These are phyloP conservation scores for Aldrovandia affinis DNA, from an alignment of 2,797 vertebrate species.

Conservation along the genomic window DNA sequence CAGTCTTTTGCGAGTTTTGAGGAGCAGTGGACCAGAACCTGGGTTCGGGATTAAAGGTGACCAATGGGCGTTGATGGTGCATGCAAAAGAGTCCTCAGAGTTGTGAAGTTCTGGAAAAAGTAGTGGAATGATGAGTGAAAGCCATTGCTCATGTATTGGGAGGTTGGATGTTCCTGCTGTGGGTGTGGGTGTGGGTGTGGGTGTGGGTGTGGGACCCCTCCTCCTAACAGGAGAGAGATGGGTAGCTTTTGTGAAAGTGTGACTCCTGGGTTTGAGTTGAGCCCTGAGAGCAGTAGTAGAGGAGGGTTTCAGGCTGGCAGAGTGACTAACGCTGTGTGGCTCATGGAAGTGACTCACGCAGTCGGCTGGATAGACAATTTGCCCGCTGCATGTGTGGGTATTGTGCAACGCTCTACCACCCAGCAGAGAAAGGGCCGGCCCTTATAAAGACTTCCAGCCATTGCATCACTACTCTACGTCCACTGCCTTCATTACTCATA, in stretches of 20 bases:
- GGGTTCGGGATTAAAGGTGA: too few relatives aligned
- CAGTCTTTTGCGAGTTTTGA: too few relatives aligned
- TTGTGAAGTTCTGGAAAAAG: too few relatives aligned
- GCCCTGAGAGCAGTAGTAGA: background rate
- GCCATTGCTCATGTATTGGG: too few relatives aligned
- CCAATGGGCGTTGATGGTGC: too few relatives aligned
- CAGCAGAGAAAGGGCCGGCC: conserved; percentile 35
- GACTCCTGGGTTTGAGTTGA: background rate
- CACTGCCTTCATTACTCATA: conserved; percentile 37
- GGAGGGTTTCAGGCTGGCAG: background rate
- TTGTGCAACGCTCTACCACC: conserved; percentile 17
- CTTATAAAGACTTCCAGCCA: conserved; percentile 48
- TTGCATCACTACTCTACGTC: background rate
- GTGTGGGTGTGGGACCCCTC: background rate
- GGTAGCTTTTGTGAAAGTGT: too few relatives aligned
- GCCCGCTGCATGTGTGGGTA: background rate
- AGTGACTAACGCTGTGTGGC: conserved; percentile 48
- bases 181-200: background rate
- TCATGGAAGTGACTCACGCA: conserved; percentile 46
- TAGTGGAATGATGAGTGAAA: too few relatives aligned
- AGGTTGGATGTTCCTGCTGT: background rate
- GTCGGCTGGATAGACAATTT: conserved; percentile 1
- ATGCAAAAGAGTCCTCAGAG: too few relatives aligned
- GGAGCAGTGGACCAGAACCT: too few relatives aligned
- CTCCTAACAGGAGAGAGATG: background rate